phyloP scores from a whole-genome alignment of 2,888 invertebrate species.

The Sipunculus nudus region DNA sequence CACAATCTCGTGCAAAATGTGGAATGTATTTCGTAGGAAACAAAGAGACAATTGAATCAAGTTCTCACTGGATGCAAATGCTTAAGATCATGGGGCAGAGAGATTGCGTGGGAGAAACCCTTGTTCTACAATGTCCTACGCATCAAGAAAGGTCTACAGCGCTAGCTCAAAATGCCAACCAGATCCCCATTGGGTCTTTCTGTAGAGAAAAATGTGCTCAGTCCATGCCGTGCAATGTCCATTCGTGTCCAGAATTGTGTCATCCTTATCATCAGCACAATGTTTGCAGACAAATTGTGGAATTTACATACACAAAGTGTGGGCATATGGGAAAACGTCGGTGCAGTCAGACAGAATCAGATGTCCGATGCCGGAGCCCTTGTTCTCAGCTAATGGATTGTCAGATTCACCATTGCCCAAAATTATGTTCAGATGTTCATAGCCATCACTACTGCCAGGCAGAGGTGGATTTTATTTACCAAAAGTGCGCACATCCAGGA shows the following conservation, averaged over 20 bases:
- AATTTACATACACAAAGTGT: slow-evolving; percentile 17
- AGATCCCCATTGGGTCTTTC: slow-evolving; percentile 11
- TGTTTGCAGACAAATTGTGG: slow-evolving; percentile 5
- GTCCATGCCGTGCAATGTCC: slow-evolving; percentile 14
- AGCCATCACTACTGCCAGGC: not conserved
- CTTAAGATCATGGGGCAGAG: not conserved
- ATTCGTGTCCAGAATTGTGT: slow-evolving; percentile 15
- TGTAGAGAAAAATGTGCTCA: slow-evolving; percentile 14
- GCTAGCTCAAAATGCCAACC: slow-evolving; percentile 2
- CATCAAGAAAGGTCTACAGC: slow-evolving; percentile 11
- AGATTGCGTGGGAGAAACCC: not conserved
- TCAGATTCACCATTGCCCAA: not conserved
- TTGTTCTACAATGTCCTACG: slow-evolving; percentile 17
- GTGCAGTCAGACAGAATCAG: slow-evolving; percentile 8
- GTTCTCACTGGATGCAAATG: slow-evolving; percentile 7
- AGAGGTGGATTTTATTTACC: not conserved
- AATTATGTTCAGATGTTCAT: not conserved
- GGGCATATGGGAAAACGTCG: slow-evolving; percentile 13
- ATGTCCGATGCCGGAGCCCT: not conserved
- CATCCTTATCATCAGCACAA: slow-evolving; percentile 19
- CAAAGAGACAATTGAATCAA: slow-evolving; percentile 6
- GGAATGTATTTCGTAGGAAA: slow-evolving; percentile 33
- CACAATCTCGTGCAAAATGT: slow-evolving; percentile 40
- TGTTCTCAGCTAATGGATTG: not conserved
- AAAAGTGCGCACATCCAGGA: not conserved